Evolutionary conservation across 1,140 invertebrate genomes (phyloP).

Genomic region (Drosophila mayri): DNA sequence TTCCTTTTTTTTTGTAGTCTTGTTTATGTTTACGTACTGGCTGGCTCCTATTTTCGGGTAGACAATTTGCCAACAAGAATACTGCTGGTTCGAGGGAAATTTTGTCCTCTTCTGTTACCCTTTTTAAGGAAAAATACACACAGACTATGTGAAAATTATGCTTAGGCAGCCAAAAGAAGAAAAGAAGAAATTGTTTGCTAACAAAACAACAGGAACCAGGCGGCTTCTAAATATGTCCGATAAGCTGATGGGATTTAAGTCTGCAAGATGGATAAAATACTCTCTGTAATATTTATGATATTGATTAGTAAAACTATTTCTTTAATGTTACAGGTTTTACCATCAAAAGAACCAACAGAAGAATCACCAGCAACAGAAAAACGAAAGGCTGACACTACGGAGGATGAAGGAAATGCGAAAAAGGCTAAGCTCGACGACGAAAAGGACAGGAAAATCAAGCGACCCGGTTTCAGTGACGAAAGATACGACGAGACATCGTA

Average conservation of each 20-base stretch:
- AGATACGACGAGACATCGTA: constrained; percentile 97
- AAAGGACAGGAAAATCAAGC: constrained; percentile 94
- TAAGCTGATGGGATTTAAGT: constrained; percentile 27
- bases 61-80: constrained; percentile 19
- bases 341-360: constrained; percentile 11
- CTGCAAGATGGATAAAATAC: not conserved
- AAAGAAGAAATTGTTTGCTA: constrained; percentile 22
- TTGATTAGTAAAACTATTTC: not conserved
- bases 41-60: constrained; percentile 5
- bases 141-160: constrained; percentile 37
- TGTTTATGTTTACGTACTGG: constrained; percentile 17
- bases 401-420: constrained; percentile 23
- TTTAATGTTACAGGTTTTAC: not conserved
- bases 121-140: constrained; percentile 40
- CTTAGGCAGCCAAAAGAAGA: constrained; percentile 35
- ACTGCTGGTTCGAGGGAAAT: constrained; percentile 25
- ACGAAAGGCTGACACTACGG: constrained; percentile 30
- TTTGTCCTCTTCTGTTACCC: constrained; percentile 21
- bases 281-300: not conserved
- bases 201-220: constrained; percentile 13
- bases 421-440: constrained; percentile 96
- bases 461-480: constrained; percentile 96
- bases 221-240: constrained; percentile 5
- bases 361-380: constrained; percentile 35
- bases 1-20: constrained; percentile 8